Percentiles rank a stretch among this genome's conserved stretches.
phyloP scores from a whole-genome alignment of 2,797 vertebrate species.

The Echeneis naucrates region DNA sequence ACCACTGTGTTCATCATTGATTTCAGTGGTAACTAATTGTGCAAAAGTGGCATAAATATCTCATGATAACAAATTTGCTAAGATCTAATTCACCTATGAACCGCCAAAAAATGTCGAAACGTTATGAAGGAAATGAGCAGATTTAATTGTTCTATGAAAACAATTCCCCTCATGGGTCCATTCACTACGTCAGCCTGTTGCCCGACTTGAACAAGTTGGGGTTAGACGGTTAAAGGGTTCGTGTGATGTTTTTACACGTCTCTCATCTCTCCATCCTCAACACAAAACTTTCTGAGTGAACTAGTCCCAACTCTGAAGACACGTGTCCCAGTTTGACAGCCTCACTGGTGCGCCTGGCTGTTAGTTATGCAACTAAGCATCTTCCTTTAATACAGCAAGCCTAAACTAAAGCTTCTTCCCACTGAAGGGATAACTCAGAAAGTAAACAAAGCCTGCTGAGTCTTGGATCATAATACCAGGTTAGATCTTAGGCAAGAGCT shows the following conservation, averaged over 20 bases:
- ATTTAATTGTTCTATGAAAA: neutral
- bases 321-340: conserved; percentile 30
- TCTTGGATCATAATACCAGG: conserved; percentile 49
- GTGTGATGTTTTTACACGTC: neutral
- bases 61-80: neutral
- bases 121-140: neutral
- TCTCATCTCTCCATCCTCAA: neutral
- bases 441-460: conserved; percentile 61
- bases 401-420: conserved; percentile 40
- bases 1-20: neutral
- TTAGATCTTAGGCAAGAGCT: conserved; percentile 55
- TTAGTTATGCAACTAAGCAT: conserved; percentile 45
- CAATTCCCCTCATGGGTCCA: neutral
- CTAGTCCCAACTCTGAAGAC: conserved; percentile 31
- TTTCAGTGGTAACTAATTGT: neutral
- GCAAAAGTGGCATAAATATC: neutral
- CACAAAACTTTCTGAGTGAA: conserved; percentile 29
- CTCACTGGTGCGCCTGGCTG: conserved; percentile 19
- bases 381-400: conserved; percentile 38
- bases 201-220: neutral
- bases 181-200: neutral
- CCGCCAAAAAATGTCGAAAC: neutral
- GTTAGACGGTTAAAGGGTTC: too few relatives aligned
- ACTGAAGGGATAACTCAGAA: conserved; percentile 27
- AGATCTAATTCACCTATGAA: neutral